phyloP scores from a whole-genome alignment of 2,888 invertebrate genomes.

The Dorcus parallelipipedus region DNA sequence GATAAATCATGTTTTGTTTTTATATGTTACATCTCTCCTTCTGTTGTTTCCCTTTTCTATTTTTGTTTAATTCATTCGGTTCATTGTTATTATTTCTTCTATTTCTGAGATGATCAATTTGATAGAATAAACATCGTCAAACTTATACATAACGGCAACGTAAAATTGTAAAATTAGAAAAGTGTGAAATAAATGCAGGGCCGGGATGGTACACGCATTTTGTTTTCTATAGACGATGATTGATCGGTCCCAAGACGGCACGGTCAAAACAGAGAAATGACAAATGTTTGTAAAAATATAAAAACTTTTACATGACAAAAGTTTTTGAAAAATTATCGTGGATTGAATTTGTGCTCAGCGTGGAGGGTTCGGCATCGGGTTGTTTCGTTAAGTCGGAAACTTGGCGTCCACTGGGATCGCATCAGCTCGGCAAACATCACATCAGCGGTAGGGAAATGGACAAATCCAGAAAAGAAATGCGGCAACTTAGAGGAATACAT shows the following conservation, averaged over 20 bases:
- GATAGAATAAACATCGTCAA: no score
- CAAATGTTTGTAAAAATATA: constrained; percentile 43
- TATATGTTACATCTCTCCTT: no score
- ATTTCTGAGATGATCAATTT: no score
- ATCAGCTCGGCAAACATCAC: constrained; percentile 45
- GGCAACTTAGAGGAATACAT: constrained; percentile 23
- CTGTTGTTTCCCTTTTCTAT: no score
- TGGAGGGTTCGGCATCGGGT: constrained; percentile 22
- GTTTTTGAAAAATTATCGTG: constrained; percentile 46
- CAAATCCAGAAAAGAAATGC: constrained; percentile 25
- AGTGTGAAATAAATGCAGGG: no score
- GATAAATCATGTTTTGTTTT: no score
- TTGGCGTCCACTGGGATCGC: constrained; percentile 41
- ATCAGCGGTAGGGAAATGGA: constrained; percentile 41
- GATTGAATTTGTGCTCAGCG: constrained; percentile 42
- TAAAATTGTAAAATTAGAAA: no score
- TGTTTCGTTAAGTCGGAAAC: constrained; percentile 43
- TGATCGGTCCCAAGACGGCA: constrained; percentile 38
- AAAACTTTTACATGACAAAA: constrained; percentile 45
- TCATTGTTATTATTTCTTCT: no score
- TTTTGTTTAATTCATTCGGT: no score
- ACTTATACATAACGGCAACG: no score
- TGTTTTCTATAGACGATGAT: constrained; percentile 35
- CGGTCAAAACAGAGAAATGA: constrained; percentile 47
- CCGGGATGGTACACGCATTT: neutral